Evolutionary conservation across 2,113 vertebrate species (phyloP), one percentile per base, ranked within the genome.

Genomic region (Clinocottus analis): DNA sequence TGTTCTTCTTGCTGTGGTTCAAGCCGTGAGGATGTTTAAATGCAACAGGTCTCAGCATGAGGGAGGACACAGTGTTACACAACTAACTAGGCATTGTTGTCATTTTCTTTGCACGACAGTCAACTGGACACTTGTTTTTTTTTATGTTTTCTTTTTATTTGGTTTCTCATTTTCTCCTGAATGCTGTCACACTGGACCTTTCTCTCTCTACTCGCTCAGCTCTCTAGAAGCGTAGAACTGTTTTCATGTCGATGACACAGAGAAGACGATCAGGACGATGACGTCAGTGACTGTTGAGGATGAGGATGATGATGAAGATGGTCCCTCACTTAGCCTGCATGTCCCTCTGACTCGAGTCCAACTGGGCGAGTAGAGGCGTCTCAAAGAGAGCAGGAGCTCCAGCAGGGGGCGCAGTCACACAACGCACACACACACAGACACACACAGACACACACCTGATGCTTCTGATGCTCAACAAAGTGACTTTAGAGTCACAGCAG

Each of bases 31-130:
- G 82, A 70, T 87, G 4, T n/a, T 51, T 9, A 78, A 80, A 61
- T 77, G 86, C 76, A 81, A 85, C 85, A 83, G 77, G 76, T 86
- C 82, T 87, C 78, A 87, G 86, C 85, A 87, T 55, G 80, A 90
- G 75, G 84, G 72, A 75, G 63, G 72, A 77, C 81, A 91, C 82
- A 89, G 83, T 90, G 78, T 92, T 90, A 87, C 86, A 89, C 90
- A 78, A 79, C 85, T 90, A 83, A 85, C 64, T 90, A 83, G 90
- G 79, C 73, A n/a, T 90, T 91, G 89, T 90, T 92, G 87, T 71
- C 83, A 47, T 93, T 88, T 85, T 87, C 75, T 90, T 91, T 94
- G 94, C 94, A 95, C 95, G 95, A 93, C 83, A 60, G 82, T 93
- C 91, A 90, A 80, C 85, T 68, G 82, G 87, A 91, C 80, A 87